phyloP scores from a whole-genome alignment of 2,797 vertebrate species.

The Arnoldichthys spilopterus region DNA sequence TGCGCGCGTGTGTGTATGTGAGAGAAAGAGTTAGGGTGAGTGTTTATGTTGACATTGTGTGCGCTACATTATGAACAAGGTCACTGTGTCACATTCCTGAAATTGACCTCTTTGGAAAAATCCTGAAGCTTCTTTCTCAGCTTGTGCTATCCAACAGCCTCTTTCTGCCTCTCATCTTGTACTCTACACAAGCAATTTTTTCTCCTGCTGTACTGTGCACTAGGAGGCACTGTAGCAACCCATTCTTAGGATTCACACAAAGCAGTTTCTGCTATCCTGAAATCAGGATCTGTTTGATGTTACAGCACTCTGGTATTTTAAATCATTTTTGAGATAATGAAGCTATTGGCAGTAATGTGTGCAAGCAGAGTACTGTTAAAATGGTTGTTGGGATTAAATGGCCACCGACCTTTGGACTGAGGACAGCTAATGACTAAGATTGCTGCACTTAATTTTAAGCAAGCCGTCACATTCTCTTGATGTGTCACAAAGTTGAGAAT shows the following conservation, averaged over 20 bases:
- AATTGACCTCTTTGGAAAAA: constrained; percentile 6
- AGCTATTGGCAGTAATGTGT: constrained; percentile 1
- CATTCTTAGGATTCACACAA: background rate
- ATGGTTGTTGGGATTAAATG: constrained; percentile 15
- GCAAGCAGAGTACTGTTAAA: background rate
- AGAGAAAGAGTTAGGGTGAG: background rate
- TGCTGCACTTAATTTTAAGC: constrained; percentile 20
- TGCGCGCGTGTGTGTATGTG: background rate
- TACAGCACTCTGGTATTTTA: background rate
- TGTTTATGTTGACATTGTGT: background rate
- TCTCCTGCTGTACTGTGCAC: background rate
- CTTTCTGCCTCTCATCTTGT: background rate
- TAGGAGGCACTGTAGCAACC: constrained; percentile 1
- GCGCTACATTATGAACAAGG: constrained; percentile 31
- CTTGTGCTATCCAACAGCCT: background rate
- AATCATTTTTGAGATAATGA: constrained; percentile 12
- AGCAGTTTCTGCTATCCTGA: background rate
- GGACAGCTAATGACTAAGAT: constrained; percentile 29
- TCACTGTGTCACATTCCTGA: constrained; percentile 9
- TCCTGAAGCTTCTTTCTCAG: constrained; percentile 2
- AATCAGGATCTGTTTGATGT: constrained; percentile 3
- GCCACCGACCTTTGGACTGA: constrained; percentile 12
- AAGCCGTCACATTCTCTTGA: background rate
- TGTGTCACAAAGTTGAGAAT: background rate
- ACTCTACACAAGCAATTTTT: background rate